Evolutionary conservation across 2,113 vertebrate genomes (phyloP).

Genomic region (Planiliza haematocheilus): DNA sequence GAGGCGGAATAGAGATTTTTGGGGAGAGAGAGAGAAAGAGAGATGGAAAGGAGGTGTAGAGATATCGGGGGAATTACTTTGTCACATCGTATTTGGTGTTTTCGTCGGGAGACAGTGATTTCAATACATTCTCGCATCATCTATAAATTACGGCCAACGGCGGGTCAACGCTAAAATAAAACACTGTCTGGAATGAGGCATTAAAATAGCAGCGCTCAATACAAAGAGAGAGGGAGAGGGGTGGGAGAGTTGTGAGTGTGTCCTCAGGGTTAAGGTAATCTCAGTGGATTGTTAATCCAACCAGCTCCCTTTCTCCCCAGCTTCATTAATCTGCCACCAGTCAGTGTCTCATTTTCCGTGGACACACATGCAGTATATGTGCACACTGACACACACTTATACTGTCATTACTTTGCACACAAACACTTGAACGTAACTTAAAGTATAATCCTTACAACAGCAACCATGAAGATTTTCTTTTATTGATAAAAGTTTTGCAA

Average conservation of each 20-base stretch:
- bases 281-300: constrained; percentile 69
- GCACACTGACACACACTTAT: neutral
- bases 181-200: constrained; percentile 36
- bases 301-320: constrained; percentile 63
- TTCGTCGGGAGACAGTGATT: constrained; percentile 23
- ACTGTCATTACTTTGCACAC: neutral
- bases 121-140: constrained; percentile 51
- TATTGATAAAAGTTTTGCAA: too few species aligned
- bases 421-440: neutral
- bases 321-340: constrained; percentile 67
- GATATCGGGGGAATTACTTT: constrained; percentile 36
- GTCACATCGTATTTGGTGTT: constrained; percentile 61
- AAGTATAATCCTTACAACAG: neutral
- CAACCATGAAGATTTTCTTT: constrained; percentile 15
- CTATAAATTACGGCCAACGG: constrained; percentile 50
- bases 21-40: neutral
- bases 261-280: constrained; percentile 54
- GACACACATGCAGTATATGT: constrained; percentile 26
- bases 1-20: neutral
- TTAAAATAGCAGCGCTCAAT: constrained; percentile 51
- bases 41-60: constrained; percentile 15
- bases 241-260: constrained; percentile 9
- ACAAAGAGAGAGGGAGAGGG: constrained; percentile 15
- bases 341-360: constrained; percentile 49
- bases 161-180: constrained; percentile 23